Evolutionary conservation across 1,140 invertebrate genomes (phyloP).

Genomic region (Subanguina moxae): DNA sequence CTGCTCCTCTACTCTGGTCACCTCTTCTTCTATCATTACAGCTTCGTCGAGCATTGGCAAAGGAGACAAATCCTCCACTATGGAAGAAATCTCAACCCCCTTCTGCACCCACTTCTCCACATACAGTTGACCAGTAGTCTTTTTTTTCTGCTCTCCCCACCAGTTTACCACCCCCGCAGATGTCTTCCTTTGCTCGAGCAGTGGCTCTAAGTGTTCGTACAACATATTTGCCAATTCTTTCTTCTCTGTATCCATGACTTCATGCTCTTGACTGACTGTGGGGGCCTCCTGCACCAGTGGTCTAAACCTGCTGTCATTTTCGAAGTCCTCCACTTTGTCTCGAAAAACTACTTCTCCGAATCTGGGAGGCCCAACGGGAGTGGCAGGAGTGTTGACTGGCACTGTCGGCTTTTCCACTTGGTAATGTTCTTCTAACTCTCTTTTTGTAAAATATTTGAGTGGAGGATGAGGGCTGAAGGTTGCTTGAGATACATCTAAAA

Average conservation of each 20-base stretch:
- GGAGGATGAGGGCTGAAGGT: conserved; percentile 6
- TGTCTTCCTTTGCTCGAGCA: neutral
- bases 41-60: no score
- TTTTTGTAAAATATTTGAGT: conserved; percentile 25
- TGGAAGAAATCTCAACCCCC: neutral
- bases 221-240: neutral
- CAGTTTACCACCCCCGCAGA: neutral
- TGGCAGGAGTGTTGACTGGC: conserved; percentile 2
- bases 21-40: neutral
- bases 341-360: conserved; percentile 8
- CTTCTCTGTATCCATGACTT: neutral
- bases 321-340: neutral
- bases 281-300: conserved; percentile 19
- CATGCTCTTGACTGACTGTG: neutral
- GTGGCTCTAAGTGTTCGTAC: conserved; percentile 1
- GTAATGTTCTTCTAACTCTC: conserved; percentile 8
- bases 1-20: neutral
- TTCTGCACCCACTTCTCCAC: neutral
- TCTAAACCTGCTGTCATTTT: conserved; percentile 4
- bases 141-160: neutral
- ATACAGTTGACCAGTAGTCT: neutral
- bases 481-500: neutral
- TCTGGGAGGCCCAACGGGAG: neutral
- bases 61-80: neutral
- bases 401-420: neutral